These are phyloP conservation scores for Cephus sareptanus DNA, from an alignment of 2,888 invertebrate species.

Conservation along the genomic window DNA sequence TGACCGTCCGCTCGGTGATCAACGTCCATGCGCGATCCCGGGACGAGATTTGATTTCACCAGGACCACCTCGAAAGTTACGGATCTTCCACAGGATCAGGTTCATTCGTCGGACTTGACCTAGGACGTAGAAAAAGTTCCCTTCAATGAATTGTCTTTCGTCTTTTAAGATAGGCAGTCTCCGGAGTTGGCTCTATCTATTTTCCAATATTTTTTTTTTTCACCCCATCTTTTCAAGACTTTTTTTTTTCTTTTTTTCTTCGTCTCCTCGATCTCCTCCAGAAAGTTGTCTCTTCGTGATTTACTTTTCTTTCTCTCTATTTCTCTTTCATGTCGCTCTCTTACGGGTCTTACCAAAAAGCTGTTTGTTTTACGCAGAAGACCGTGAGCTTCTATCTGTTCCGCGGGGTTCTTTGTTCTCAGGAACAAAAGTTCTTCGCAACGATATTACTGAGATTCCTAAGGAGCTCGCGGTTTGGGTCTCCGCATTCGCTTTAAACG, in stretches of 20 bases:
- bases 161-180: not conserved
- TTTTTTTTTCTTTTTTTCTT: not conserved
- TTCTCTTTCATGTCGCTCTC: not conserved
- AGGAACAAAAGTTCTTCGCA: not conserved
- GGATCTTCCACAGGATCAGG: not conserved
- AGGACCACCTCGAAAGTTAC: not conserved
- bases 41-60: conserved; percentile 7
- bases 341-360: not conserved
- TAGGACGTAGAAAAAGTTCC: not conserved
- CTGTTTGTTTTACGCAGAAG: not conserved
- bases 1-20: conserved; percentile 3
- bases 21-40: conserved; percentile 1
- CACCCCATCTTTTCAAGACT: not conserved
- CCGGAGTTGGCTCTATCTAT: not conserved
- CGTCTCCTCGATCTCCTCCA: not conserved
- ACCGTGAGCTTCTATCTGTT: not conserved
- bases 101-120: not conserved
- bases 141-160: not conserved
- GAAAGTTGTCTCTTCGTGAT: not conserved
- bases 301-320: not conserved
- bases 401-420: not conserved
- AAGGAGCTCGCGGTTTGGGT: not conserved
- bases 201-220: not conserved
- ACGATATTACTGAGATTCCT: not conserved
- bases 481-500: not conserved